Conservation (phyloP, 2,888 invertebrate genomes). For the Ditula angustiorana region DNA sequence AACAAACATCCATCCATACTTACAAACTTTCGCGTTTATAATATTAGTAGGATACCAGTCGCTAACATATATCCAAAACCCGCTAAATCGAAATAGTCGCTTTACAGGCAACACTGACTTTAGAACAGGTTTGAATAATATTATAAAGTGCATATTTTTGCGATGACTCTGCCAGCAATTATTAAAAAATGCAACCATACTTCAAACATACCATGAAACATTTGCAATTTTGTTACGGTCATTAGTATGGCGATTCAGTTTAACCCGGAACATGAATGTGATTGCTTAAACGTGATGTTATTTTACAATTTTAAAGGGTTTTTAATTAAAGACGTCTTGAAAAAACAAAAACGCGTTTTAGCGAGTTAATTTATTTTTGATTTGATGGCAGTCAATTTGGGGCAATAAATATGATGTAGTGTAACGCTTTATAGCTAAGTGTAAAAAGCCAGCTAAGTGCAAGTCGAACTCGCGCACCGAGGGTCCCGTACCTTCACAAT, state of each 20-base stretch:
- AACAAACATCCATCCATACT: too few species aligned
- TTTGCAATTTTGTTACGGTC: neutral
- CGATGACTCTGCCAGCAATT: neutral
- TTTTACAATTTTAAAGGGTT: slow-evolving; percentile 4
- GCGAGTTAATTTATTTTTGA: neutral
- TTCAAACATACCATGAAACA: neutral
- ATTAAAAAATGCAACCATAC: neutral
- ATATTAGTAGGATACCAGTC: too few species aligned
- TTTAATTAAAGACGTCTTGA: neutral
- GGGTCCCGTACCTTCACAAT: too few species aligned
- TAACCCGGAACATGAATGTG: slow-evolving; percentile 4
- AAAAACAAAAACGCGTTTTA: neutral
- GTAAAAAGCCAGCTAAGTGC: neutral
- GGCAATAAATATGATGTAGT: neutral
- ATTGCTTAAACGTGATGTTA: slow-evolving; percentile 14
- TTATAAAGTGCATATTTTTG: neutral
- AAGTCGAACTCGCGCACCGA: neutral
- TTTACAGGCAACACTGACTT: too few species aligned
- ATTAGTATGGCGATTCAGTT: slow-evolving; percentile 4
- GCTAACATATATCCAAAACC: too few species aligned
- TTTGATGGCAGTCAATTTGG: neutral
- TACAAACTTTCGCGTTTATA: too few species aligned
- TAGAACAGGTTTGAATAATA: too few species aligned
- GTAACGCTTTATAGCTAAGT: neutral
- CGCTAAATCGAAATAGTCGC: too few species aligned